These are phyloP conservation scores for Chorisops tibialis DNA, from an alignment of 2,888 invertebrate species.

Conservation along the genomic window DNA sequence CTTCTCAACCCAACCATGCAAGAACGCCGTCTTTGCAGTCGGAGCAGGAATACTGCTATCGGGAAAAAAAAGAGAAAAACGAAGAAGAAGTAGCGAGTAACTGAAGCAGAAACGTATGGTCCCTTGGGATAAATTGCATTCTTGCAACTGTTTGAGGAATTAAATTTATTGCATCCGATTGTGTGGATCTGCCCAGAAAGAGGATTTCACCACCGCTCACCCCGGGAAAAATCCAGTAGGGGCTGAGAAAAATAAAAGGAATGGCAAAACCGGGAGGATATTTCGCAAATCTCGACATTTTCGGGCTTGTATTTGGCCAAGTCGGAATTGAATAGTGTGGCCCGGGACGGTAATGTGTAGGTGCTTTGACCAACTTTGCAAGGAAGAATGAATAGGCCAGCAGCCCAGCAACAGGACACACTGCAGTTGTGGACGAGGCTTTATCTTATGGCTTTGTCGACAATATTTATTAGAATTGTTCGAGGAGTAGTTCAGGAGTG, in stretches of 20 bases:
- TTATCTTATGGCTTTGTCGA: conserved; percentile 24
- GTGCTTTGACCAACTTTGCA: neutral
- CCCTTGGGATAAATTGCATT: conserved; percentile 33
- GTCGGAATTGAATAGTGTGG: conserved; percentile 4
- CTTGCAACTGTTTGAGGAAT: conserved; percentile 32
- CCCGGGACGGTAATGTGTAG: neutral
- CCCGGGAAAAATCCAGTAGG: neutral
- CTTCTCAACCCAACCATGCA: too few species aligned
- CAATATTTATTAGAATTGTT: conserved; percentile 30
- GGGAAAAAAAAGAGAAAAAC: too few species aligned
- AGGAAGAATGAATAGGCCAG: neutral
- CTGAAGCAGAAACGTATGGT: conserved; percentile 11
- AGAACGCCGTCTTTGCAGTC: too few species aligned
- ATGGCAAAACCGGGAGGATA: conserved; percentile 26
- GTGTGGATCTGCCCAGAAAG: conserved; percentile 4
- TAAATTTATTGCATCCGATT: conserved; percentile 26
- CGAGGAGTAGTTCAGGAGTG: conserved; percentile 13
- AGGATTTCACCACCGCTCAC: neutral
- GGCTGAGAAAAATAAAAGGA: neutral
- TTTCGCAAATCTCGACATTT: conserved; percentile 32
- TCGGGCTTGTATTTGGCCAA: conserved; percentile 11
- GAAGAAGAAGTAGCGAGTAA: too few species aligned
- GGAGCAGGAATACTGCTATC: too few species aligned
- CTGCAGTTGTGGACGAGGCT: neutral
- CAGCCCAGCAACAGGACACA: neutral